Conservation (phyloP, 2,113 vertebrate genomes). For the Brachirus orientalis region DNA sequence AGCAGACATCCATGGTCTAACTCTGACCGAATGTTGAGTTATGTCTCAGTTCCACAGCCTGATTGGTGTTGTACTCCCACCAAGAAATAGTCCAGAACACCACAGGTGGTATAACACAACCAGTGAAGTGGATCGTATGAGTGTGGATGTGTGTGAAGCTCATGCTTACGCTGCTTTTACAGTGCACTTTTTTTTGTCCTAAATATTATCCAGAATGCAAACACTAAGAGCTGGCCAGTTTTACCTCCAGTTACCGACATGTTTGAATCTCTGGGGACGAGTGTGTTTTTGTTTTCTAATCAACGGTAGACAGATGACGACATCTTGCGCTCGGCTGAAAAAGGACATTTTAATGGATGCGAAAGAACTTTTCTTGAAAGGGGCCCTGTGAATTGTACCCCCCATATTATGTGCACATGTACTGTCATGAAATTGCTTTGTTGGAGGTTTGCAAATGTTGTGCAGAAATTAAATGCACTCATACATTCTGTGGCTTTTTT, state of each 20-base stretch:
- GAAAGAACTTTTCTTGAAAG: conserved; percentile 35
- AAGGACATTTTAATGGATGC: conserved; percentile 49
- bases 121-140: conserved; percentile 33
- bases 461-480: conserved; percentile 24
- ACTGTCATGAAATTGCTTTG: conserved; percentile 12
- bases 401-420: conserved; percentile 3
- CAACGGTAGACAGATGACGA: conserved; percentile 60
- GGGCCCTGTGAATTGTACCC: conserved; percentile 12
- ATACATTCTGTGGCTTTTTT: conserved; percentile 27
- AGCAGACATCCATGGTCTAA: conserved; percentile 22
- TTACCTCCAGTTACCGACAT: conserved; percentile 37
- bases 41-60: conserved; percentile 69
- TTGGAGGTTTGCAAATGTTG: conserved; percentile 18
- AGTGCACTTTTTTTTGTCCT: conserved; percentile 46
- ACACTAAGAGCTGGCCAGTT: conserved; percentile 12
- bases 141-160: conserved; percentile 18
- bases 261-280: conserved; percentile 40
- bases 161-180: conserved; percentile 45
- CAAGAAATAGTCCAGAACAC: conserved; percentile 70
- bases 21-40: conserved; percentile 65
- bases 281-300: conserved; percentile 65
- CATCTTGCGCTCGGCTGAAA: conserved; percentile 42
- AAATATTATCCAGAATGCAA: conserved; percentile 44
- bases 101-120: conserved; percentile 51
- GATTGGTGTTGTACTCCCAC: conserved; percentile 51